Percentiles rank a stretch among this genome's conserved stretches.
Evolutionary conservation across 64 coral and sea anemone genomes (phyloP).

Genomic region (Trachythela sp.): DNA sequence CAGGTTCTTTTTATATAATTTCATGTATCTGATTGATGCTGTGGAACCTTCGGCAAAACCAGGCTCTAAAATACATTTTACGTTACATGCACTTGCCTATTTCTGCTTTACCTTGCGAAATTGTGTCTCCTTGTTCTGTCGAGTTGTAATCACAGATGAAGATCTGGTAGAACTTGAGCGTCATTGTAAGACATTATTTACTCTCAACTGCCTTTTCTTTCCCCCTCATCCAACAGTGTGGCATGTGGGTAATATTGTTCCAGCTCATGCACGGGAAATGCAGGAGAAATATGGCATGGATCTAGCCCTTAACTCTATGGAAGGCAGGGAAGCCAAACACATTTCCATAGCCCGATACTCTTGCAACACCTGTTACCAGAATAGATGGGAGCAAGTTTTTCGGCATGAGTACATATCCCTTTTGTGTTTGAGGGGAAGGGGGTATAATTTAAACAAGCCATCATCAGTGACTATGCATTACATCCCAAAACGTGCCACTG

Average conservation of each 20-base stretch:
- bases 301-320: too few species aligned
- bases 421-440: slow-evolving; percentile 32
- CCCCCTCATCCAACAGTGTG: neutral
- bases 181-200: slow-evolving; percentile 24
- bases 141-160: neutral
- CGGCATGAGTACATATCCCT: slow-evolving; percentile 36
- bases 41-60: neutral
- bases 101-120: too few species aligned
- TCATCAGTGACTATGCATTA: slow-evolving; percentile 2
- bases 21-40: neutral
- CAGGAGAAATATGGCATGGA: too few species aligned
- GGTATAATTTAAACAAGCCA: slow-evolving; percentile 26
- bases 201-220: neutral
- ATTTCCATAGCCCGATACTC: too few species aligned
- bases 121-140: too few species aligned
- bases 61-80: neutral
- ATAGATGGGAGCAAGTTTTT: too few species aligned
- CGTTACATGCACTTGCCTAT: too few species aligned
- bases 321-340: too few species aligned
- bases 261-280: neutral
- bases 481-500: slow-evolving; percentile 41
- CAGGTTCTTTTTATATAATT: neutral
- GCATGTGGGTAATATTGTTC: slow-evolving; percentile 30
- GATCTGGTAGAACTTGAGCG: neutral
- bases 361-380: too few species aligned